These are phyloP conservation scores for Portevinia maculata DNA, from an alignment of 2,888 invertebrate species.

Conservation along the genomic window DNA sequence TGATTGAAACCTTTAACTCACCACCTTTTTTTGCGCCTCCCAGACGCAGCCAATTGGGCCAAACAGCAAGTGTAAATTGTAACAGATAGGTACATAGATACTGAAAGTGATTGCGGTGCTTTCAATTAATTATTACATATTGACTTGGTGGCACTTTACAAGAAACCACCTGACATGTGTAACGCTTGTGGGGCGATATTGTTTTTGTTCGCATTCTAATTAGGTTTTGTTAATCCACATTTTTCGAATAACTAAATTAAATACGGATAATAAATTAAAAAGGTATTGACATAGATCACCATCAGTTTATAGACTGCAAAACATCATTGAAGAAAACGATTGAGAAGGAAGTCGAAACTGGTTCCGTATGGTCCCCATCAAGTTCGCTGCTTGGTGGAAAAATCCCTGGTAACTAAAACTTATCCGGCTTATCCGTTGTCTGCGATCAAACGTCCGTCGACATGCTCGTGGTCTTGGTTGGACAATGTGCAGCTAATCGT, in stretches of 20 bases:
- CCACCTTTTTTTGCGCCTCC: slow-evolving; percentile 41
- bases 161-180: slow-evolving; percentile 41
- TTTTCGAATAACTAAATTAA: slow-evolving; percentile 56
- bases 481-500: slow-evolving; percentile 54
- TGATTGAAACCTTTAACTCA: slow-evolving; percentile 42
- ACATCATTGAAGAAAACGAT: slow-evolving; percentile 34
- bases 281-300: slow-evolving; percentile 61
- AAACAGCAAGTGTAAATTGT: slow-evolving; percentile 48
- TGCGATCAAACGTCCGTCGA: slow-evolving; percentile 49
- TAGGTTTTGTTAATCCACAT: slow-evolving; percentile 41
- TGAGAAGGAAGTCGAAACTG: slow-evolving; percentile 64
- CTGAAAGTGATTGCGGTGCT: slow-evolving; percentile 39
- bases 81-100: slow-evolving; percentile 38
- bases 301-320: slow-evolving; percentile 57
- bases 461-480: slow-evolving; percentile 13
- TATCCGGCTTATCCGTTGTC: slow-evolving; percentile 56
- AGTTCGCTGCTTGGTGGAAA: slow-evolving; percentile 41
- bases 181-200: slow-evolving; percentile 31
- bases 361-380: slow-evolving; percentile 13
- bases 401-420: slow-evolving; percentile 56
- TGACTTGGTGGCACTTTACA: slow-evolving; percentile 40
- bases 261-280: slow-evolving; percentile 61
- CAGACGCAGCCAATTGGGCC: slow-evolving; percentile 11
- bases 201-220: slow-evolving; percentile 3
- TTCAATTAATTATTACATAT: slow-evolving; percentile 52